Conservation (phyloP, 2,888 invertebrate genomes). For the Operophtera brumata region DNA sequence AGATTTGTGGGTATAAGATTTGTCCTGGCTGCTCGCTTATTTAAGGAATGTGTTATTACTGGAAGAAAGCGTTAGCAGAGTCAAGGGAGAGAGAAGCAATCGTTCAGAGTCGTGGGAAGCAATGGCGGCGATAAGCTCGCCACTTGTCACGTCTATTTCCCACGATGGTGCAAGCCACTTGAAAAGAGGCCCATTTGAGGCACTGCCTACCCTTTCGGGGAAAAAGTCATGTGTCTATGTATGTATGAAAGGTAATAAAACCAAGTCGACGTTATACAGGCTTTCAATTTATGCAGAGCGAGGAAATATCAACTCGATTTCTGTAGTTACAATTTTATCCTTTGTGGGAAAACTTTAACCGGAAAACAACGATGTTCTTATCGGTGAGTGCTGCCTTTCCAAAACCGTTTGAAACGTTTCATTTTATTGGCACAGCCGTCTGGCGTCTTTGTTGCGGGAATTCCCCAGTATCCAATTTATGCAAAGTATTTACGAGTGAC, state of each 20-base stretch:
- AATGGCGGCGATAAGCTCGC: no score
- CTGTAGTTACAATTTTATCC: constrained; percentile 40
- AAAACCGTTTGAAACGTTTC: constrained; percentile 71
- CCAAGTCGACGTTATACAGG: constrained; percentile 40
- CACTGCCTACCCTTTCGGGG: no score
- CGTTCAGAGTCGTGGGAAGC: no score
- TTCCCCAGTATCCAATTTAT: constrained; percentile 71
- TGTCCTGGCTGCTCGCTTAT: no score
- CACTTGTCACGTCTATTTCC: no score
- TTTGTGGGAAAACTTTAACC: constrained; percentile 43
- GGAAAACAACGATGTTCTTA: constrained; percentile 42
- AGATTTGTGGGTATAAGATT: no score
- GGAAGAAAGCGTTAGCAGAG: no score
- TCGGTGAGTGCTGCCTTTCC: constrained; percentile 56
- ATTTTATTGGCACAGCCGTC: constrained; percentile 70
- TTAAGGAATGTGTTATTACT: no score
- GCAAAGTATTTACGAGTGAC: constrained; percentile 76
- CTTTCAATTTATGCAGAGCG: constrained; percentile 50
- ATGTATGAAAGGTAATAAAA: constrained; percentile 38
- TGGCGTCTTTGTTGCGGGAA: constrained; percentile 71
- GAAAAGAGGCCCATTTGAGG: no score
- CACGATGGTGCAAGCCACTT: no score
- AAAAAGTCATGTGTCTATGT: no score
- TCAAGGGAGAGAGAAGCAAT: no score
- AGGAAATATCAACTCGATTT: constrained; percentile 51